These are phyloP conservation scores for Botia almorhae DNA, from an alignment of 2,797 vertebrate species.

Conservation along the genomic window DNA sequence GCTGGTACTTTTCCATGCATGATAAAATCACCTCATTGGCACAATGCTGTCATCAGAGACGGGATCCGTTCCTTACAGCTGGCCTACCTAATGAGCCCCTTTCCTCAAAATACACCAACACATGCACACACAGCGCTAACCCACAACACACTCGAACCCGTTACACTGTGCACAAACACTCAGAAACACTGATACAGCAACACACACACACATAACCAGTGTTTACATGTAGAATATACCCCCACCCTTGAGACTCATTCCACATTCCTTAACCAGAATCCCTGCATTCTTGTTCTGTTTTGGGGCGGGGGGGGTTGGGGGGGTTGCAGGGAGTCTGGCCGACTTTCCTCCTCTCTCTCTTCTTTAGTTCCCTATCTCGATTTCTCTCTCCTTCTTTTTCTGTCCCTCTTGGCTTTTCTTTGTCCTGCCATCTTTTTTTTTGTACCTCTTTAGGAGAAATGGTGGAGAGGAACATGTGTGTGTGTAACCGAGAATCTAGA, in stretches of 20 bases:
- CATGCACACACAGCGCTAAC: not conserved
- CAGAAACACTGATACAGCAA: conserved; percentile 3
- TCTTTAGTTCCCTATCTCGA: too few relatives aligned
- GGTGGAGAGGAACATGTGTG: not conserved
- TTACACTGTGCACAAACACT: not conserved
- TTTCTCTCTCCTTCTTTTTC: not conserved
- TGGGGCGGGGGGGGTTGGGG: too few relatives aligned
- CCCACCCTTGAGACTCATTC: conserved; percentile 65
- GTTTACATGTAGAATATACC: conserved; percentile 69
- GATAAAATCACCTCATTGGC: conserved; percentile 55
- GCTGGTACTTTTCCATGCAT: conserved; percentile 54
- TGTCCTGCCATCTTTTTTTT: conserved; percentile 9
- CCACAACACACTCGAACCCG: not conserved
- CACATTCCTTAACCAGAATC: conserved; percentile 69
- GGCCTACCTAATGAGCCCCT: conserved; percentile 53
- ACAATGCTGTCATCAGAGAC: conserved; percentile 58
- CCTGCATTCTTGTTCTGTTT: conserved; percentile 67
- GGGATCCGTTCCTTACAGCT: conserved; percentile 44
- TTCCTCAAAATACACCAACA: conserved; percentile 36
- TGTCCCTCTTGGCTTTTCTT: conserved; percentile 21
- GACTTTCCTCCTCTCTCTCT: conserved; percentile 51
- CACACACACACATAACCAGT: conserved; percentile 55
- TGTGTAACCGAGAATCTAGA: conserved; percentile 39
- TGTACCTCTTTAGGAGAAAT: conserved; percentile 10
- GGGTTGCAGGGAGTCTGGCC: conserved; percentile 64